phyloP scores from a whole-genome alignment of 1,140 invertebrate genomes.

The Lucilia cuprina region DNA sequence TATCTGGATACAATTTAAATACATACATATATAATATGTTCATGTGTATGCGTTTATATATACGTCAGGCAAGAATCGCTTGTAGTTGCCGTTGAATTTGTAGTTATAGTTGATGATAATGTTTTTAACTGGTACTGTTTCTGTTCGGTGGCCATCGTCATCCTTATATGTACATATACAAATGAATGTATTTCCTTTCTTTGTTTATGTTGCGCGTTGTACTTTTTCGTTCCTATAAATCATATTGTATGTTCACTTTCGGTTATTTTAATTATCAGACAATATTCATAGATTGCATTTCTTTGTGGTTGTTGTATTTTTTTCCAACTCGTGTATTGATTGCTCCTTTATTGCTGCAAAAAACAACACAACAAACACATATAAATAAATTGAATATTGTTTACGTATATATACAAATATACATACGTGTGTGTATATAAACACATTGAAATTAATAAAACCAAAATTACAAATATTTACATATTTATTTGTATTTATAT shows the following conservation, averaged over 20 bases:
- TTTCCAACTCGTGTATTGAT: background rate
- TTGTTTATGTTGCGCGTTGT: background rate
- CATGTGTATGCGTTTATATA: background rate
- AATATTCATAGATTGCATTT: conserved; percentile 20
- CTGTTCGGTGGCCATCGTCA: background rate
- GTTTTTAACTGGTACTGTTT: background rate
- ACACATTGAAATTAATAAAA: background rate
- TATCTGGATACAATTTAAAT: background rate
- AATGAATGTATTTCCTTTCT: background rate
- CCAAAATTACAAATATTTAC: background rate
- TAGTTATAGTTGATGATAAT: background rate
- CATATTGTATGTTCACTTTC: conserved; percentile 10
- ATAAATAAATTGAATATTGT: background rate
- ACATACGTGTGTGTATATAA: background rate
- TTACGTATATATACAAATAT: background rate
- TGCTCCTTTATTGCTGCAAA: background rate
- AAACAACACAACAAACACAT: background rate
- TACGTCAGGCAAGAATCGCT: background rate
- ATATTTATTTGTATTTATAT: background rate
- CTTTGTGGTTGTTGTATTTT: background rate
- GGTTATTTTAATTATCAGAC: conserved; percentile 28
- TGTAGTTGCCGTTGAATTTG: background rate
- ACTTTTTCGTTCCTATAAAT: background rate
- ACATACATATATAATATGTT: background rate
- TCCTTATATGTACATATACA: background rate